Percentiles rank a stretch among this genome's conserved stretches.
phyloP scores from a whole-genome alignment of 2,797 vertebrate species.

The Anabacerthia variegaticeps region DNA sequence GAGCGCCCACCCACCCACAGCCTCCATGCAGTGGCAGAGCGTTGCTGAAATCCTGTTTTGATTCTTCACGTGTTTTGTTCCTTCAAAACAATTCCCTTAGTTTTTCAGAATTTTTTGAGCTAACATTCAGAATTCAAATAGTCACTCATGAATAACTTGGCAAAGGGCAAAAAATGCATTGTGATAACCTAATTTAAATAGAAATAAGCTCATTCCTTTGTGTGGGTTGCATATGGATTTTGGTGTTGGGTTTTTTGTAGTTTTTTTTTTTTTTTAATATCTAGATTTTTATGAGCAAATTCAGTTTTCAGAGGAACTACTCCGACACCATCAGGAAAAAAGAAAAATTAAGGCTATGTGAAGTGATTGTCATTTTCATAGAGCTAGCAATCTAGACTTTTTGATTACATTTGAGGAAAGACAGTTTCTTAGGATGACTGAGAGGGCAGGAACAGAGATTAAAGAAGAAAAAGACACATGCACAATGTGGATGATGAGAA shows the following conservation, averaged over 20 bases:
- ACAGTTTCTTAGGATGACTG: neutral
- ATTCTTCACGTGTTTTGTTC: neutral
- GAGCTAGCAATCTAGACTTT: neutral
- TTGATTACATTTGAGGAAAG: neutral
- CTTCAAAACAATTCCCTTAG: neutral
- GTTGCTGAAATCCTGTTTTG: neutral
- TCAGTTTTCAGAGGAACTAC: neutral
- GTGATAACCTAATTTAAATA: conserved; percentile 57
- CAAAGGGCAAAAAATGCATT: conserved; percentile 51
- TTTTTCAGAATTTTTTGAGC: neutral
- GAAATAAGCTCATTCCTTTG: conserved; percentile 26
- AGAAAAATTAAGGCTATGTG: neutral
- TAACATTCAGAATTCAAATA: conserved; percentile 15
- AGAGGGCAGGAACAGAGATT: neutral
- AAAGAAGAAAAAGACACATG: neutral
- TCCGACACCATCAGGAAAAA: neutral
- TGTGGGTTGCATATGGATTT: neutral
- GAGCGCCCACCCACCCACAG: neutral
- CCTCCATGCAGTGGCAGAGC: neutral
- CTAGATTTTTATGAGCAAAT: neutral
- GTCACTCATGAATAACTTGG: conserved; percentile 20
- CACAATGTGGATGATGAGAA: neutral
- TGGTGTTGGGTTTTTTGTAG: neutral
- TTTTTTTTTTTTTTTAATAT: neutral
- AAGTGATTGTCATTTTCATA: neutral